Conservation (phyloP, 2,888 invertebrate genomes). For the Cerastoderma edule region DNA sequence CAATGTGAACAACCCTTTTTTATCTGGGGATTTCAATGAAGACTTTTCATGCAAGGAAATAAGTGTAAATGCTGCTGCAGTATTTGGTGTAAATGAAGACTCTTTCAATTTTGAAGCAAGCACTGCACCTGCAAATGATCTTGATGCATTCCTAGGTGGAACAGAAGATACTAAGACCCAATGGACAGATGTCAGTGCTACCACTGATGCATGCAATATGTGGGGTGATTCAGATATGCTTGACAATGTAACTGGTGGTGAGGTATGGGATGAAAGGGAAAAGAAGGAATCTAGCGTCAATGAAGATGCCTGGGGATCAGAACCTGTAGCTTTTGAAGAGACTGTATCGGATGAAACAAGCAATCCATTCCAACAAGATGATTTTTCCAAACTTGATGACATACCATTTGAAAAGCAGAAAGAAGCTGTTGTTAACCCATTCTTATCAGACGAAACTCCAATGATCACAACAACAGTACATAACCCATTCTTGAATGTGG, state of each 20-base stretch:
- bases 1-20: constrained; percentile 50
- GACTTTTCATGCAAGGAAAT: constrained; percentile 35
- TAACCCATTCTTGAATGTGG: constrained; percentile 65
- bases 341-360: constrained; percentile 25
- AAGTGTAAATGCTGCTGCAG: constrained; percentile 44
- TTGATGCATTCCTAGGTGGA: constrained; percentile 2
- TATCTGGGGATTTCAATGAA: constrained; percentile 48
- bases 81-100: constrained; percentile 55
- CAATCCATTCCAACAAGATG: constrained; percentile 79
- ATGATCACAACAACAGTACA: constrained; percentile 18
- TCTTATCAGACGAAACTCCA: constrained; percentile 37
- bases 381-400: constrained; percentile 70
- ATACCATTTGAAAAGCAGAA: constrained; percentile 47
- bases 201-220: constrained; percentile 8
- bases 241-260: constrained; percentile 2
- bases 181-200: constrained; percentile 28
- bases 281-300: constrained; percentile 20
- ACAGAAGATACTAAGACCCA: neutral
- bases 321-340: constrained; percentile 35
- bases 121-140: neutral
- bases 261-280: constrained; percentile 37
- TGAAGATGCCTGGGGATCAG: constrained; percentile 53
- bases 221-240: constrained; percentile 32
- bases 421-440: constrained; percentile 52
- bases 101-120: constrained; percentile 24